These are phyloP conservation scores for Orcinus orca DNA, from an alignment of 2,113 vertebrate genomes.

Conservation along the genomic window DNA sequence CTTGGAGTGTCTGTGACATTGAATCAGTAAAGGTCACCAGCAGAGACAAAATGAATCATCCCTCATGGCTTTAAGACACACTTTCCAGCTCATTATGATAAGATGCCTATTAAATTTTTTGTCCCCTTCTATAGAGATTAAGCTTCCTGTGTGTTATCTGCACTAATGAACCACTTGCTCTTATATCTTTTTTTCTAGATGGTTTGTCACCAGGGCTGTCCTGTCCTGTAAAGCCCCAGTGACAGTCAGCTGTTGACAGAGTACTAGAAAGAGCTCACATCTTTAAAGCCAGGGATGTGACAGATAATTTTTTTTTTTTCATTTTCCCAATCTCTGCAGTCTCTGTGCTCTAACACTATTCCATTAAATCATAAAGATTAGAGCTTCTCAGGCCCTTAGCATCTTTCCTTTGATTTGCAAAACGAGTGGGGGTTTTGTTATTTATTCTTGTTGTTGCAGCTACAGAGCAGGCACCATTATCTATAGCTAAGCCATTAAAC, in stretches of 20 bases:
- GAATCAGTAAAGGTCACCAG: conserved; percentile 57
- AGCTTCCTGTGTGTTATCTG: conserved; percentile 32
- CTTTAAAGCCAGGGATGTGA: conserved; percentile 72
- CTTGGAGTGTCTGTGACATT: conserved; percentile 39
- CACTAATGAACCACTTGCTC: conserved; percentile 71
- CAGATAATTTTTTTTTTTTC: conserved; percentile 56
- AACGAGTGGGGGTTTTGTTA: conserved; percentile 34
- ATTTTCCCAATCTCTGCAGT: conserved; percentile 19
- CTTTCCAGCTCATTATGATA: conserved; percentile 68
- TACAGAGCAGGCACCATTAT: conserved; percentile 26
- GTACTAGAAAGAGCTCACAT: conserved; percentile 73
- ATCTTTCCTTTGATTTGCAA: conserved; percentile 64
- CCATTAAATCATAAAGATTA: conserved; percentile 79
- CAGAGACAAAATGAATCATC: conserved; percentile 46
- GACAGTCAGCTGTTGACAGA: conserved; percentile 82
- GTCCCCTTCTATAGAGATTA: conserved; percentile 45
- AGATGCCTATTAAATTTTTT: conserved; percentile 43
- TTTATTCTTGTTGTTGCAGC: conserved; percentile 42
- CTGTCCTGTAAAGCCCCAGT: conserved; percentile 63
- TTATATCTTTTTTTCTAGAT: conserved; percentile 39
- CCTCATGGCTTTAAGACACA: conserved; percentile 50
- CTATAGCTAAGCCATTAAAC: conserved; percentile 59
- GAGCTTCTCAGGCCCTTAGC: conserved; percentile 64
- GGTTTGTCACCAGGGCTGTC: conserved; percentile 73
- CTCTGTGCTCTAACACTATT: conserved; percentile 66